phyloP scores from a whole-genome alignment of 1,140 invertebrate genomes.

The Brachionus plicatilis region DNA sequence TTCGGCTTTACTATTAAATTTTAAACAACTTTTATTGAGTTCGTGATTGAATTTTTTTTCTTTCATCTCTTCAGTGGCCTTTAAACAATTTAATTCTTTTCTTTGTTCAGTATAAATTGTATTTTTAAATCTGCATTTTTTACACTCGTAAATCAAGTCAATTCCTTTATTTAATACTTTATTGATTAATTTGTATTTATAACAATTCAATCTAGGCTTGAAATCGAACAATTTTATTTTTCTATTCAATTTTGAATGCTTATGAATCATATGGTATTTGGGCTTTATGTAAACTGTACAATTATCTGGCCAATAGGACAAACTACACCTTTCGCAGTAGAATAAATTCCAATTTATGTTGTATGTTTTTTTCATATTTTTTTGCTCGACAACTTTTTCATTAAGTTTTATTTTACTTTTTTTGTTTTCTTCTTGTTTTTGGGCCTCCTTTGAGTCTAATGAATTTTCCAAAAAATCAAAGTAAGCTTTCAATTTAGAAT shows the following conservation, averaged over 20 bases:
- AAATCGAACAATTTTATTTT: background rate
- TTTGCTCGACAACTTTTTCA: conserved; percentile 29
- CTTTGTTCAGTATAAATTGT: background rate
- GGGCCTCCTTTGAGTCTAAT: background rate
- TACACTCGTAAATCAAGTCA: conserved; percentile 24
- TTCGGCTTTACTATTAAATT: background rate
- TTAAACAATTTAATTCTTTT: background rate
- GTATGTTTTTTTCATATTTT: background rate
- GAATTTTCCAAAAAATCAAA: conserved; percentile 16
- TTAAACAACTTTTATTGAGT: background rate
- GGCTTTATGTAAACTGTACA: conserved; percentile 8
- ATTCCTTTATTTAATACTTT: conserved; percentile 27
- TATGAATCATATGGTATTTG: background rate
- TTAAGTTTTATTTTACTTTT: background rate
- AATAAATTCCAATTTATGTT: conserved; percentile 8
- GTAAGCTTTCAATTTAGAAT: conserved; percentile 8
- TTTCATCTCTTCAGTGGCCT: background rate
- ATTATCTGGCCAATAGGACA: conserved; percentile 26
- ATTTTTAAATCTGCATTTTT: conserved; percentile 1
- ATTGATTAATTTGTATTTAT: background rate
- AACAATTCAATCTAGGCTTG: background rate
- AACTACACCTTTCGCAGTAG: background rate
- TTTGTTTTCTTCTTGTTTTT: background rate
- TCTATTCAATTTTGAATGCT: background rate
- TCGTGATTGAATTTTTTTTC: background rate